Conservation (phyloP, 2,888 invertebrate genomes). For the Archaeoteleia sp. region DNA sequence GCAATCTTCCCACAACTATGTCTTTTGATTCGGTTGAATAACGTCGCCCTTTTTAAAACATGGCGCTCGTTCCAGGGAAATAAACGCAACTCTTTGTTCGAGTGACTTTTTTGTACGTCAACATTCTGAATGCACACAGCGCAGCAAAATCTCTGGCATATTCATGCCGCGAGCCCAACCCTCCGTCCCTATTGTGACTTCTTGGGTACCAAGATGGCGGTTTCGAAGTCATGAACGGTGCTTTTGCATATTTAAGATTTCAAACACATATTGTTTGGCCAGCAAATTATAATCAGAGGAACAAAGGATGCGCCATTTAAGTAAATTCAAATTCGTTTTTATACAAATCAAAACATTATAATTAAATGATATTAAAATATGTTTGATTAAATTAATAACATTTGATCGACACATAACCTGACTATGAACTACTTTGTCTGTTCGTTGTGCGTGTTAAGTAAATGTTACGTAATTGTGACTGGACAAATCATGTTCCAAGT, state of each 20-base stretch:
- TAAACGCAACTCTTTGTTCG: conserved; percentile 7
- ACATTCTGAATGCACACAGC: conserved; percentile 13
- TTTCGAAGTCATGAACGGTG: conserved; percentile 1
- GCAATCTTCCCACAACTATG: too few relatives aligned
- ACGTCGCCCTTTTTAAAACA: neutral
- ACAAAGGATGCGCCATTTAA: too few relatives aligned
- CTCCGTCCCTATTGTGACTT: conserved; percentile 9
- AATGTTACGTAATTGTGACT: conserved; percentile 31
- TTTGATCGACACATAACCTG: too few relatives aligned
- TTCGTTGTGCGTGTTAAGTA: too few relatives aligned
- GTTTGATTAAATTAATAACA: too few relatives aligned
- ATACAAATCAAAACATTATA: too few relatives aligned
- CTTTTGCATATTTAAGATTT: too few relatives aligned
- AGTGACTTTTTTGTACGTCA: conserved; percentile 10
- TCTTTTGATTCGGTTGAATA: too few relatives aligned
- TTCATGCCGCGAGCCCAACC: conserved; percentile 7
- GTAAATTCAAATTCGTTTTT: too few relatives aligned
- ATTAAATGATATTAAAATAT: too few relatives aligned
- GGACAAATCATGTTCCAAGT: conserved; percentile 12
- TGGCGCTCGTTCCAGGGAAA: neutral
- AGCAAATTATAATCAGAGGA: too few relatives aligned
- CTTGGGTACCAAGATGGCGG: conserved; percentile 6
- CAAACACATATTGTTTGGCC: too few relatives aligned
- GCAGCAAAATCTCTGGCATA: conserved; percentile 5
- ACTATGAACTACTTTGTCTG: conserved; percentile 14